Evolutionary conservation across 1,140 invertebrate genomes (phyloP).

Genomic region (Pogonomyrmex californicus): DNA sequence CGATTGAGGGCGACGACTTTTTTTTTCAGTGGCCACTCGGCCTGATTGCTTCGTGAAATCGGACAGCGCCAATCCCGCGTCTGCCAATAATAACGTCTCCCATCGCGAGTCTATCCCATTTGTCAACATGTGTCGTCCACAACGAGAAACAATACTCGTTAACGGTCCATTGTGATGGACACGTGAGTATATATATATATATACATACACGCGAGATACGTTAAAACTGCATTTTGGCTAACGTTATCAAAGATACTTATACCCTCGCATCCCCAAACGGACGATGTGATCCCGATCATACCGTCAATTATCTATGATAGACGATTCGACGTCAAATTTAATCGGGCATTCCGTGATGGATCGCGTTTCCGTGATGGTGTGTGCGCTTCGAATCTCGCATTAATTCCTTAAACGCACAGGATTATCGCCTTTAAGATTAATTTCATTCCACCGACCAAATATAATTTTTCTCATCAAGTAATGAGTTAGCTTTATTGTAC

Average conservation of each 20-base stretch:
- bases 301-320: conserved; percentile 31
- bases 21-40: conserved; percentile 29
- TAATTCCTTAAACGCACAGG: background rate
- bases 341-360: background rate
- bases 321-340: background rate
- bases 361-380: background rate
- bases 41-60: conserved; percentile 41
- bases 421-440: conserved; percentile 6
- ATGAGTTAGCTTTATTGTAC: conserved; percentile 1
- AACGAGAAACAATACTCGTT: conserved; percentile 66
- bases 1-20: background rate
- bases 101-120: conserved; percentile 53
- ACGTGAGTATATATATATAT: background rate
- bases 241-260: conserved; percentile 34
- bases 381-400: background rate
- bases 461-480: conserved; percentile 1
- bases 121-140: conserved; percentile 54
- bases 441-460: conserved; percentile 1
- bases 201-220: conserved; percentile 14
- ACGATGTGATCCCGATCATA: background rate
- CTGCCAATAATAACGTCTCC: conserved; percentile 65
- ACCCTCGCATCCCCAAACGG: background rate
- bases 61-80: conserved; percentile 47
- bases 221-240: conserved; percentile 43
- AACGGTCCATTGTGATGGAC: conserved; percentile 39